Evolutionary conservation across 2,113 vertebrate species (phyloP), one percentile per base, ranked within the genome.

Genomic region (Apeltes quadracus): DNA sequence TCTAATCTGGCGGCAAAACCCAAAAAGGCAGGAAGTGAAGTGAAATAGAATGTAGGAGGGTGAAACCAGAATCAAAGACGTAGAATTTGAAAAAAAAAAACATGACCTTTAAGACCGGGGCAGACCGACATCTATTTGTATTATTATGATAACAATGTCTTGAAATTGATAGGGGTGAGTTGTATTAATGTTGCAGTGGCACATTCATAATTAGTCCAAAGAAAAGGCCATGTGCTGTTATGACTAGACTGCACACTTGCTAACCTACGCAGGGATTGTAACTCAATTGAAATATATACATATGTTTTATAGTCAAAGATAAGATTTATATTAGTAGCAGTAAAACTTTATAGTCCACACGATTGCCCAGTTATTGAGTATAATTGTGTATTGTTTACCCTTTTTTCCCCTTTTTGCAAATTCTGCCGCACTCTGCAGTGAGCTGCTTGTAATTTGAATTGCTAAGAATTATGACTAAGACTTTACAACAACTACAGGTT

Each of bases 401-500:
- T 7, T 46, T 18, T 18, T 44, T 18, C 5, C 4, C 39, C 16
- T 16, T 43, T 44, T 20, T 8, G 2, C 43, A 18, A 46, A 7
- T 46, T 18, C 5, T 20, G 16, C 43, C 5, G 18, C 15, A 46
- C 5, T 20, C 0, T n/a, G 44, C 44, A 20, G 18, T 48, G 20
- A 48, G 22, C 11, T n/a, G n/a, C 22, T 23, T 7, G 10, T 7
- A 51, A 13, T 5, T 23, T 48, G 2, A 48, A 46, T 43, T 43
- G 32, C 32, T 7, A 34, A 34, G 44, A 46, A 20, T 46, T n/a
- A 3, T 18, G 44, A 20, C 16, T n/a, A 9, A 48, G 18, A 48
- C 46, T n/a, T 10, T n/a, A n/a, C 46, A 4, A 20, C 46, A n/a
- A n/a, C n/a, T n/a, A n/a, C n/a, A n/a, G 44, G 38, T 67, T 78